Conservation (phyloP, 2,888 invertebrate genomes). For the Digitonthophagus gazella region DNA sequence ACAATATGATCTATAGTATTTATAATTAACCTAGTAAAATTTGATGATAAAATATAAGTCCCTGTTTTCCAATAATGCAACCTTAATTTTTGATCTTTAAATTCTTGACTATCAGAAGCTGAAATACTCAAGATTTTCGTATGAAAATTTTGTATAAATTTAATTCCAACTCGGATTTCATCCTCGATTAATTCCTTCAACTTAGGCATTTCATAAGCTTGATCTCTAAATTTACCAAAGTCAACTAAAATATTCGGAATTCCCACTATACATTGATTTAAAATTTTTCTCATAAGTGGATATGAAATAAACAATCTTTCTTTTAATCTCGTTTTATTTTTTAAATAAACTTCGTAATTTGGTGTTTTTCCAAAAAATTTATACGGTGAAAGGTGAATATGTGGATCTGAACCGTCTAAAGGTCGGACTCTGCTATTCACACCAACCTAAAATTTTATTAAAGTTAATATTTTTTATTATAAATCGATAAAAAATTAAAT, state of each 20-base stretch:
- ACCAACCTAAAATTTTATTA: slow-evolving; percentile 49
- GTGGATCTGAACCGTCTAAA: slow-evolving; percentile 55
- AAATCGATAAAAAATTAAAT: no score
- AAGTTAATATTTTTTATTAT: not conserved
- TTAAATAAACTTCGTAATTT: slow-evolving; percentile 59
- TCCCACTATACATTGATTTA: slow-evolving; percentile 54
- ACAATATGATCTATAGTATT: slow-evolving; percentile 65
- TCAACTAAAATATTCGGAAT: slow-evolving; percentile 59
- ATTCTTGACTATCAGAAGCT: slow-evolving; percentile 19
- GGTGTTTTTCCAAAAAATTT: slow-evolving; percentile 63
- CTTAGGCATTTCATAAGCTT: slow-evolving; percentile 37
- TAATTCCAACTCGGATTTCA: slow-evolving; percentile 35
- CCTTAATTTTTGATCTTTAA: slow-evolving; percentile 12
- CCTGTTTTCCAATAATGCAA: slow-evolving; percentile 29
- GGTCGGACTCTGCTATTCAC: slow-evolving; percentile 64
- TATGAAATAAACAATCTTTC: slow-evolving; percentile 61
- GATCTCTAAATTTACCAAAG: slow-evolving; percentile 42
- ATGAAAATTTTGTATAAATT: slow-evolving; percentile 38
- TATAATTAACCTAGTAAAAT: slow-evolving; percentile 67
- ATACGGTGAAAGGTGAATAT: slow-evolving; percentile 55
- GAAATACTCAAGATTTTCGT: slow-evolving; percentile 28
- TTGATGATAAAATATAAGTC: slow-evolving; percentile 56
- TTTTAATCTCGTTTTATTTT: slow-evolving; percentile 57
- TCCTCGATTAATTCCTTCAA: slow-evolving; percentile 37
- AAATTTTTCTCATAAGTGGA: slow-evolving; percentile 62